These are phyloP conservation scores for Microctenopoma steveboyesi DNA, from an alignment of 2,797 vertebrate species.

Conservation along the genomic window DNA sequence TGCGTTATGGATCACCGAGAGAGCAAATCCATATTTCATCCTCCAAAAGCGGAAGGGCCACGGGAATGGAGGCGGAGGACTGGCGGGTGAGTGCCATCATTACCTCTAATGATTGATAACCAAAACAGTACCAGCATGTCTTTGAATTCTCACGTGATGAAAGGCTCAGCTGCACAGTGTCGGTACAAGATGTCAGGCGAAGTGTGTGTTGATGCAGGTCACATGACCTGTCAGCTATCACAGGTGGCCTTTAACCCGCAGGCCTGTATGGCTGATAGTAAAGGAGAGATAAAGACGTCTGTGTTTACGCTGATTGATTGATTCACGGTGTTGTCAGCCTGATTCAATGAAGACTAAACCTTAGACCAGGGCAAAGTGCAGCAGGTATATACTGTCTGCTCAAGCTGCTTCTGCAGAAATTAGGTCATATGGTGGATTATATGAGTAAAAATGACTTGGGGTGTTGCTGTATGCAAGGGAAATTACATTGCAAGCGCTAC, in stretches of 20 bases:
- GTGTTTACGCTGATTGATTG: constrained; percentile 9
- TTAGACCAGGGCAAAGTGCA: constrained; percentile 21
- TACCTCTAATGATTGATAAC: not conserved
- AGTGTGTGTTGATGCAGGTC: constrained; percentile 15
- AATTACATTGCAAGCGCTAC: constrained; percentile 6
- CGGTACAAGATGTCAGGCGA: not conserved
- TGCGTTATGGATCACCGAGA: constrained; percentile 95
- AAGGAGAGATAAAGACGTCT: not conserved
- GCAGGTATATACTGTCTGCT: not conserved
- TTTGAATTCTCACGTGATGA: not conserved
- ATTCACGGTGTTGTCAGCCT: not conserved
- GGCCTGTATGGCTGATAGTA: not conserved
- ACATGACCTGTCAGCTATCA: constrained; percentile 48
- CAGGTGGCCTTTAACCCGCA: constrained; percentile 46
- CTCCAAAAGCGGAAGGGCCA: constrained; percentile 96
- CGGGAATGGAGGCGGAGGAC: constrained; percentile 91
- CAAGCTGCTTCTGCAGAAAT: not conserved
- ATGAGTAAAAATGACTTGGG: not conserved
- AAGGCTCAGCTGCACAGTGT: not conserved
- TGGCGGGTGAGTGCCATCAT: constrained; percentile 86
- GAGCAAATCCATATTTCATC: constrained; percentile 97
- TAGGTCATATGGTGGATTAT: not conserved
- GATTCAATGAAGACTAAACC: not conserved
- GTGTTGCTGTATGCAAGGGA: not conserved
- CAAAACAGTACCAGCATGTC: not conserved